A percentile compares a stretch with the other conserved stretches of the same genome.
phyloP scores from a whole-genome alignment of 2,797 vertebrate genomes.

The Brachyalestes nurse region DNA sequence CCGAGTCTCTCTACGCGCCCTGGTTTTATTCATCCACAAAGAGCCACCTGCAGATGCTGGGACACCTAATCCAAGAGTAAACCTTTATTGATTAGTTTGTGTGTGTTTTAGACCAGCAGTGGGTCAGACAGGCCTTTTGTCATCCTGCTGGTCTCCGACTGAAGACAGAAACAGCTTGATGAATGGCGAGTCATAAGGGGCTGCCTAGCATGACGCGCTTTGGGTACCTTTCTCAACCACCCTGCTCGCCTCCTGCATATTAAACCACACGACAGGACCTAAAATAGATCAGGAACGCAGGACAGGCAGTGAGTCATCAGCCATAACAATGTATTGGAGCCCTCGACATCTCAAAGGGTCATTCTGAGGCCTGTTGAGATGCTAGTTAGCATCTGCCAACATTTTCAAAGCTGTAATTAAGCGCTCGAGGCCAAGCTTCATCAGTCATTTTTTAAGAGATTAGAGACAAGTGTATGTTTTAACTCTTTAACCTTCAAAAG shows the following conservation, averaged over 20 bases:
- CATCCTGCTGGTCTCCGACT: background rate
- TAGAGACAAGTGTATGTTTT: too few relatives aligned
- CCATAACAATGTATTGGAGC: background rate
- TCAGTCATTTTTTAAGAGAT: background rate
- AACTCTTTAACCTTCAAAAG: too few relatives aligned
- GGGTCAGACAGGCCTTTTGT: background rate
- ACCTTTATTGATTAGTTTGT: constrained; percentile 58
- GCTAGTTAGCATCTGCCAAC: background rate
- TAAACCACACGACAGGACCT: background rate
- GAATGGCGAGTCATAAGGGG: background rate
- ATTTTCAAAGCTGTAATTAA: background rate
- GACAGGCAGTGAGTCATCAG: constrained; percentile 16
- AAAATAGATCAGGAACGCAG: background rate
- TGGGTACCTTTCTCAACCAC: background rate
- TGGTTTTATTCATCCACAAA: constrained; percentile 53
- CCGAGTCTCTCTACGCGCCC: constrained; percentile 40
- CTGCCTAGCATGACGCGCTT: background rate
- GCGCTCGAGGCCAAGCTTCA: background rate
- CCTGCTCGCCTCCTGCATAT: background rate
- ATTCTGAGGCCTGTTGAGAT: background rate
- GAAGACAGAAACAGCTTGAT: background rate
- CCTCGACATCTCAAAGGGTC: background rate
- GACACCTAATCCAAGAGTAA: constrained; percentile 67
- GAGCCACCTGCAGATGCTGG: constrained; percentile 64
- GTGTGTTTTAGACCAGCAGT: background rate